Evolutionary conservation across 2,797 vertebrate species (phyloP).

Genomic region (Phrynocephalus guinanensis): DNA sequence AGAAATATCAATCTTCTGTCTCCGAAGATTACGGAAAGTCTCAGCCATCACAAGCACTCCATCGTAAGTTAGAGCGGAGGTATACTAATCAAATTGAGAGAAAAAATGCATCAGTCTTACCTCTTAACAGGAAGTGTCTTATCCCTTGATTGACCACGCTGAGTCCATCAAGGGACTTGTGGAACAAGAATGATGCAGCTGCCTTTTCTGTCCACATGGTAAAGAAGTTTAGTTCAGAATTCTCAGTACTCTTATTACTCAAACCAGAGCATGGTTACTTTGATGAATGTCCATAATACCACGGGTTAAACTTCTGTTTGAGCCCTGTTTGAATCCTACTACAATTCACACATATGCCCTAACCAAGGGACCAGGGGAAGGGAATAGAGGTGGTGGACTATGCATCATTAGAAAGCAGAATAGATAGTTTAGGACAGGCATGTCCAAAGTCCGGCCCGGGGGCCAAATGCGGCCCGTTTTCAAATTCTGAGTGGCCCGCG

Average conservation of each 20-base stretch:
- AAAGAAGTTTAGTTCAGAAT: constrained; percentile 35
- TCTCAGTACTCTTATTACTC: background rate
- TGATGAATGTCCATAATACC: no score
- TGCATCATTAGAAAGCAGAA: no score
- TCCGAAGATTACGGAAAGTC: constrained; percentile 95
- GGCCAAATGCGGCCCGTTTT: no score
- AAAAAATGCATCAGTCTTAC: constrained; percentile 1
- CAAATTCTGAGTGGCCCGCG: no score
- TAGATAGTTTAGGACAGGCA: no score
- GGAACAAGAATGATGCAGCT: constrained; percentile 2
- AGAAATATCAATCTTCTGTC: constrained; percentile 97
- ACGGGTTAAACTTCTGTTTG: no score
- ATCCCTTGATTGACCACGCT: constrained; percentile 27
- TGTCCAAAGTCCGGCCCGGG: no score
- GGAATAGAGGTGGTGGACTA: no score
- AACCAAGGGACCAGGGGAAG: background rate
- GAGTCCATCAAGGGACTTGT: constrained; percentile 15
- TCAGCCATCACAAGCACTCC: constrained; percentile 98
- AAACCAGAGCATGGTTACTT: no score
- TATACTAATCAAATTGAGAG: constrained; percentile 83
- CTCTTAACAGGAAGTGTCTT: constrained; percentile 7
- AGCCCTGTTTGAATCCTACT: background rate
- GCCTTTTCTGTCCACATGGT: background rate
- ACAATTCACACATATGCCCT: rapidly evolving
- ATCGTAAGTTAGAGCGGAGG: constrained; percentile 95